A percentile compares a stretch with the other conserved stretches of the same genome.
Evolutionary conservation across 1,140 invertebrate species (phyloP).

Genomic region (Copidosoma floridanum): DNA sequence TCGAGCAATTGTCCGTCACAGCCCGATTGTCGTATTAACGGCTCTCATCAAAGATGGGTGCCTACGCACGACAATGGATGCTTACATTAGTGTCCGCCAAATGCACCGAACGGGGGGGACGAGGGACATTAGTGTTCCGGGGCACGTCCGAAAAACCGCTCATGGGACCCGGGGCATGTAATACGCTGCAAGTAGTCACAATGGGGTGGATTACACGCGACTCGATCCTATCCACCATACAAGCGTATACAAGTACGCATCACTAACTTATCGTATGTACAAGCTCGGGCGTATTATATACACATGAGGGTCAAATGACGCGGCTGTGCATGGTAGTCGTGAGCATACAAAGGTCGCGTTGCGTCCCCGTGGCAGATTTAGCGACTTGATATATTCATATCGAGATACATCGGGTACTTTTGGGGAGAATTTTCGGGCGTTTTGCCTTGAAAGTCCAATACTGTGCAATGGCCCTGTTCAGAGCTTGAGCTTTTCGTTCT

Average conservation of each 20-base stretch:
- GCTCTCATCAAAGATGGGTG: constrained; percentile 20
- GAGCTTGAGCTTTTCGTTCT: too few relatives aligned
- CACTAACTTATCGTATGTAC: too few relatives aligned
- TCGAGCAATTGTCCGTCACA: constrained; percentile 20
- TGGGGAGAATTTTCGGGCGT: too few relatives aligned
- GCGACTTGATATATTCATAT: too few relatives aligned
- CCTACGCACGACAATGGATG: constrained; percentile 10
- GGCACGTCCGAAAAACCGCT: constrained; percentile 30
- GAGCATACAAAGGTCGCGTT: too few relatives aligned
- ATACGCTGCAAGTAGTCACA: constrained; percentile 34
- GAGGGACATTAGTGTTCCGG: constrained; percentile 26
- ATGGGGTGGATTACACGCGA: constrained; percentile 42
- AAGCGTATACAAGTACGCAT: background rate
- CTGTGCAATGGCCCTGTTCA: too few relatives aligned
- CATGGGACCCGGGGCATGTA: constrained; percentile 24
- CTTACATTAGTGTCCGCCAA: constrained; percentile 5
- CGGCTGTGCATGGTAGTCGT: too few relatives aligned
- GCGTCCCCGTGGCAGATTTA: too few relatives aligned
- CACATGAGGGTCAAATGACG: too few relatives aligned
- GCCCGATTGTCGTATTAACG: constrained; percentile 22
- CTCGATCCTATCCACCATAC: constrained; percentile 38
- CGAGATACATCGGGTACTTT: too few relatives aligned
- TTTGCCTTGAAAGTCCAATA: too few relatives aligned
- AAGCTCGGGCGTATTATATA: too few relatives aligned
- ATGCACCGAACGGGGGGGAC: background rate